Base-by-base conservation (phyloP, 2,797 vertebrate genomes). In the Enoplosus armatus region DNA sequence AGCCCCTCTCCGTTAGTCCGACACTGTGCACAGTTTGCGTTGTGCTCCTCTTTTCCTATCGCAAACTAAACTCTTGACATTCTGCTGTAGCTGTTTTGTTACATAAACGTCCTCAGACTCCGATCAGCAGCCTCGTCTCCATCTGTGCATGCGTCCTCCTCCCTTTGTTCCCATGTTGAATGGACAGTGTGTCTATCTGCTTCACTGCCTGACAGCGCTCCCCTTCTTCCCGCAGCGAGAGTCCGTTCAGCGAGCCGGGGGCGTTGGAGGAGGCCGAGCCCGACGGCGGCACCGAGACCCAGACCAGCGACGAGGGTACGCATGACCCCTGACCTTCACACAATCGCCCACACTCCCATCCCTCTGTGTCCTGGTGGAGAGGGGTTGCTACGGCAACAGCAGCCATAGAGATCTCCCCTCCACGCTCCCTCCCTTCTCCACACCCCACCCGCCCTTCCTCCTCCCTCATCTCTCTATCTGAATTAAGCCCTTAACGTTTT, bases 231-330 rank as follows among this genome's bases (percentile, higher is more conserved):
- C 15, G 8, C 95, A 99, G 98, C 53, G 98, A 99, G 93, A 99
- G 98, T 90, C 98, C 98, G 0, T 99, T 99, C 94, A 99, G 98
- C 16, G 98, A 99, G 83, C 98, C 98, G 0, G 97, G 98, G 60
- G 97, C 97, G 0, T 67, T 99, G 92, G 98, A 99, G 87, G 98
- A 99, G 80, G 96, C 96, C 8, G 98, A 99, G 89, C 96, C 97
- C 35, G 98, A 99, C 9, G 96, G 96, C 5, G 97, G 97, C 24
- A 97, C 97, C 7, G 98, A 99, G 93, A 96, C 96, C 51, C 97
- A 98, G 89, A 99, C 98, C 89, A 99, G 98, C 63, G 98, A 99
- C 59, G 98, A 99, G 0, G 98, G 98, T 99, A 96, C 7, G 95
- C 41, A 18, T 60, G 80, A 87, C 86, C 84, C 33, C 64, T 86